Evolutionary conservation across 2,888 invertebrate species (phyloP), one percentile per base, ranked within the genome.

Genomic region (Rhogogaster chlorosoma): DNA sequence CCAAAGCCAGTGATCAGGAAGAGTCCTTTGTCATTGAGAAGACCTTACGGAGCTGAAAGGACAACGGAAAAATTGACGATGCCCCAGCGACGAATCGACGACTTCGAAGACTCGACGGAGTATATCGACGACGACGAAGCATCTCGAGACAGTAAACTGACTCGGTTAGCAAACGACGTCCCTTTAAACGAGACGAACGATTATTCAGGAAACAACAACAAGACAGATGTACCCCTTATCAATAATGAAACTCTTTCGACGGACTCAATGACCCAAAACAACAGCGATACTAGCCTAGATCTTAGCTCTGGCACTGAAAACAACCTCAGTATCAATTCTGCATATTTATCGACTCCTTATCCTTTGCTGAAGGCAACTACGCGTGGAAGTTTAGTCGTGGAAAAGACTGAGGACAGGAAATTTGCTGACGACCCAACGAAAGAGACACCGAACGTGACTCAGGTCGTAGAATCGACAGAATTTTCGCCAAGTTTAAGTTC

Each of bases 1-100:
- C 91, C 92, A 0, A 93, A 91, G 83, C 93, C 93, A 0, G 87
- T 92, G 0, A 93, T 93, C 57, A 89, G 92, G 45, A 93, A 91
- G 67, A 87, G 89, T 32, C 88, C 92, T 22, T 84, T 93, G 3
- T 75, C 89, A 10, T 82, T 90, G 1, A 89, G 92, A 77, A 92
- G 90, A 80, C 42, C 88, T 2, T 45, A 26, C n/a, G 67, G 29
- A 0, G 86, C 84, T 15, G 75, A 80, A 67, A 70, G 26, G 2
- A 83, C 86, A 32, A 77, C 64, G 5, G 22, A n/a, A 53, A 29
- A 53, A 49, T 78, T 53, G 18, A 80, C 26, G 22, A 9, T 36
- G 70, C 18, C 53, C 38, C 70, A 82, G 67, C 61, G 42, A 36
- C 38, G 84, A 49, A 67, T 84, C 64, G 84, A 78, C 26, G 64